Conservation (phyloP, 2,797 vertebrate species). For the Siniperca scherzeri region DNA sequence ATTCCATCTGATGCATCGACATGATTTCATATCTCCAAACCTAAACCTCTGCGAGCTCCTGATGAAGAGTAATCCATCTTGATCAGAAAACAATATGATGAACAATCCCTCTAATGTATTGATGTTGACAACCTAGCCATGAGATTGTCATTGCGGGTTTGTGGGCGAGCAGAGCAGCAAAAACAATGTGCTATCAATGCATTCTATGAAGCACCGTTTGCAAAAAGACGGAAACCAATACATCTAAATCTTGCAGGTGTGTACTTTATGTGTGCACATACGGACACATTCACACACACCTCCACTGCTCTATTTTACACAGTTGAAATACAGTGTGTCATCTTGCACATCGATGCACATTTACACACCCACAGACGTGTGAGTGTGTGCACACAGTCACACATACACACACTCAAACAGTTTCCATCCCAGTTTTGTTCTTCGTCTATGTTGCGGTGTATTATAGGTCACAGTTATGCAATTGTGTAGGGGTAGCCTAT, state of each 20-base stretch:
- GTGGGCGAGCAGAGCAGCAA: slow-evolving; percentile 68
- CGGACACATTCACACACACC: slow-evolving; percentile 53
- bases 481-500: slow-evolving; percentile 81
- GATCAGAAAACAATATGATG: slow-evolving; percentile 72
- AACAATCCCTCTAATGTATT: slow-evolving; percentile 74
- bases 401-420: slow-evolving; percentile 42
- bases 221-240: slow-evolving; percentile 72
- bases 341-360: slow-evolving; percentile 63
- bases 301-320: slow-evolving; percentile 69
- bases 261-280: slow-evolving; percentile 21
- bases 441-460: slow-evolving; percentile 67
- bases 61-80: slow-evolving; percentile 76
- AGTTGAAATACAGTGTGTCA: slow-evolving; percentile 67
- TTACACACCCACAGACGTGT: slow-evolving; percentile 70
- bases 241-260: slow-evolving; percentile 75
- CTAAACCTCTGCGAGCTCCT: slow-evolving; percentile 53
- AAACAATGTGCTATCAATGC: slow-evolving; percentile 69
- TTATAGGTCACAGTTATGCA: slow-evolving; percentile 81
- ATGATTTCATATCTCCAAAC: slow-evolving; percentile 69
- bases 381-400: slow-evolving; percentile 20
- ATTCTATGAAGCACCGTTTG: slow-evolving; percentile 59
- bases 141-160: slow-evolving; percentile 70
- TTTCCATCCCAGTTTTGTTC: slow-evolving; percentile 82
- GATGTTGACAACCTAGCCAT: slow-evolving; percentile 78
- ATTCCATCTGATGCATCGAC: slow-evolving; percentile 73